Evolutionary conservation across 2,113 vertebrate genomes (phyloP).

Genomic region (Ploceus nigricollis): DNA sequence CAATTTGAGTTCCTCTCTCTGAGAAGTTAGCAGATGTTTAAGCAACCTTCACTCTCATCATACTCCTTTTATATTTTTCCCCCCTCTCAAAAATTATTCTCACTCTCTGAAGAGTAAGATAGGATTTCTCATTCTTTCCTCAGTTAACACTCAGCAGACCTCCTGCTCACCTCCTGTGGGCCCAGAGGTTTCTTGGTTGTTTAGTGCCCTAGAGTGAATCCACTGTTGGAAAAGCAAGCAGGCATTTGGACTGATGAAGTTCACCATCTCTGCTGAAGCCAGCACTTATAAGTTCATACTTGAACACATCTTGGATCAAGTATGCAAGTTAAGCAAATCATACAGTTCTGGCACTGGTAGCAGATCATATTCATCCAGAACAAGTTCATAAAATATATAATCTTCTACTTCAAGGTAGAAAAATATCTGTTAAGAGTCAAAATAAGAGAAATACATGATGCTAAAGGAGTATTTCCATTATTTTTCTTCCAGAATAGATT

Average conservation of each 20-base stretch:
- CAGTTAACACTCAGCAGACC: neutral
- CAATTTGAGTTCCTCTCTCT: neutral
- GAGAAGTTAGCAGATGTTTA: slow-evolving; percentile 33
- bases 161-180: neutral
- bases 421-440: neutral
- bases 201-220: neutral
- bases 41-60: slow-evolving; percentile 33
- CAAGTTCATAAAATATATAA: slow-evolving; percentile 27
- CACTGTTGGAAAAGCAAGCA: neutral
- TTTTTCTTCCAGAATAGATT: neutral
- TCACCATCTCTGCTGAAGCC: neutral
- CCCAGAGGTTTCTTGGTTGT: neutral
- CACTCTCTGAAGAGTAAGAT: neutral
- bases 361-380: slow-evolving; percentile 7
- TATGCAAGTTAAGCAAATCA: neutral
- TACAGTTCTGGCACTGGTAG: slow-evolving; percentile 9
- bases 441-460: neutral
- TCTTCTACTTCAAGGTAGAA: neutral
- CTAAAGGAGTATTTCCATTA: neutral
- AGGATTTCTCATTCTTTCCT: neutral
- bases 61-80: neutral
- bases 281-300: neutral
- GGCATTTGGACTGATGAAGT: neutral
- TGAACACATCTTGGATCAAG: slow-evolving; percentile 9
- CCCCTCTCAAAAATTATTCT: neutral